Evolutionary conservation across 2,797 vertebrate species (phyloP).

Genomic region (Antennarius maculatus): DNA sequence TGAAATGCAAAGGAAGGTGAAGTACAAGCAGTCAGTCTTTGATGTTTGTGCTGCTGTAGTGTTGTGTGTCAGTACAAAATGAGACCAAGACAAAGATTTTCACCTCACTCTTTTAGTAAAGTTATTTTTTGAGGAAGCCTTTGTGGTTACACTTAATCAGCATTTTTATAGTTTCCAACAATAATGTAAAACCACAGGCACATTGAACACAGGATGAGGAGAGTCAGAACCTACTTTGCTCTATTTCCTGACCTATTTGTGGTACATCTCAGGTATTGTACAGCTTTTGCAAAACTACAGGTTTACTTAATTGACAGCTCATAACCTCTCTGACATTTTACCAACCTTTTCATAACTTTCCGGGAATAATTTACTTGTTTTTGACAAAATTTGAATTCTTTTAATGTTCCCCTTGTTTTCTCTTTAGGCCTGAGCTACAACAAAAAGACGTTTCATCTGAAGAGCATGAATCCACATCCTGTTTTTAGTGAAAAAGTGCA

Average conservation of each 20-base stretch:
- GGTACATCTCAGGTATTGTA: slow-evolving; percentile 58
- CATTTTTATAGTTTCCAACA: slow-evolving; percentile 71
- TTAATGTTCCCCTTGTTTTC: slow-evolving; percentile 53
- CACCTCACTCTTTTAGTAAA: slow-evolving; percentile 64
- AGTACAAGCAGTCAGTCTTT: slow-evolving; percentile 60
- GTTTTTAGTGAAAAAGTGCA: slow-evolving; percentile 64
- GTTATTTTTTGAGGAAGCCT: slow-evolving; percentile 77
- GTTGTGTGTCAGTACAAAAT: slow-evolving; percentile 64
- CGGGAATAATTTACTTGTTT: slow-evolving; percentile 33
- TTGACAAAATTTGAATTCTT: slow-evolving; percentile 21
- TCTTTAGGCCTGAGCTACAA: slow-evolving; percentile 60
- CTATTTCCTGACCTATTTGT: slow-evolving; percentile 80
- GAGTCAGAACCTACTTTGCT: slow-evolving; percentile 67
- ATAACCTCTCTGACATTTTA: slow-evolving; percentile 21
- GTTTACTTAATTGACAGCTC: slow-evolving; percentile 45
- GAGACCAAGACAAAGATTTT: slow-evolving; percentile 72
- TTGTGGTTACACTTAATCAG: slow-evolving; percentile 78
- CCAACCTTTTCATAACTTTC: slow-evolving; percentile 12
- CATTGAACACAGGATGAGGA: slow-evolving; percentile 74
- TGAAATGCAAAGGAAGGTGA: slow-evolving; percentile 53
- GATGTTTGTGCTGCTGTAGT: slow-evolving; percentile 67
- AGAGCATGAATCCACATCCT: slow-evolving; percentile 71
- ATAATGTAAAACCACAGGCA: slow-evolving; percentile 76
- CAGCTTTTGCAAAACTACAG: slow-evolving; percentile 52
- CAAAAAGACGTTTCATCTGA: slow-evolving; percentile 52